A percentile compares a stretch with the other conserved stretches of the same genome.
These are phyloP conservation scores for Saguinus midas DNA, from an alignment of 2,113 vertebrate species.

Conservation along the genomic window DNA sequence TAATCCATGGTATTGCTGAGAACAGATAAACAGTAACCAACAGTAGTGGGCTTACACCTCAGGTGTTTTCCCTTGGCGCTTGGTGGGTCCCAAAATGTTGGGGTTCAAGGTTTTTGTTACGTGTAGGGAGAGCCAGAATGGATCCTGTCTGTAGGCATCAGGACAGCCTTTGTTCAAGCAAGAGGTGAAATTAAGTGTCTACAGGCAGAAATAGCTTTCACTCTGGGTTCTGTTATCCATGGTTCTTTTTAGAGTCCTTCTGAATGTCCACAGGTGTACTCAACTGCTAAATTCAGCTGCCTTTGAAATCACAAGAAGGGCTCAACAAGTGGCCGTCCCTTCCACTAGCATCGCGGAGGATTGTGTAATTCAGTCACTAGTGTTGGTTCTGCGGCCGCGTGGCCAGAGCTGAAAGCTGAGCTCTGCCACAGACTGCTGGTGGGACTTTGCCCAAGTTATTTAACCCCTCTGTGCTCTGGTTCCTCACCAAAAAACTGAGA, in stretches of 20 bases:
- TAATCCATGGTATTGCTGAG: rapidly evolving
- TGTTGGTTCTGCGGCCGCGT: not conserved
- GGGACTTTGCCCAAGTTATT: not conserved
- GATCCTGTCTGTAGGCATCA: rapidly evolving
- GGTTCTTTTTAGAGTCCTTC: not conserved
- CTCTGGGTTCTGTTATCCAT: not conserved
- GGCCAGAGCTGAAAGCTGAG: not conserved
- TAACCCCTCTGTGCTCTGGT: not conserved
- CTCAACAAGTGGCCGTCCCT: not conserved
- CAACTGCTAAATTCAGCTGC: conserved; percentile 31
- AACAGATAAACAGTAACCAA: rapidly evolving
- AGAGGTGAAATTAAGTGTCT: not conserved
- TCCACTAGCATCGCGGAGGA: not conserved
- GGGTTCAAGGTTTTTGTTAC: too few relatives aligned
- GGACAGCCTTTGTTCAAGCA: not conserved
- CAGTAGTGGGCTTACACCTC: rapidly evolving
- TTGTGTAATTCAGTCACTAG: not conserved
- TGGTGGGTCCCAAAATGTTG: too few relatives aligned
- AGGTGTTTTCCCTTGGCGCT: not conserved
- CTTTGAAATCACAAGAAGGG: conserved; percentile 43
- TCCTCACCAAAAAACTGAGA: not conserved
- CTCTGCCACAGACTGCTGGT: not conserved
- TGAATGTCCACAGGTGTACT: not conserved
- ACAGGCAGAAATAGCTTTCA: not conserved
- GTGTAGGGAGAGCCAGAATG: rapidly evolving